These are phyloP conservation scores for Centropyge bicolor DNA, from an alignment of 2,797 vertebrate genomes.

Conservation along the genomic window DNA sequence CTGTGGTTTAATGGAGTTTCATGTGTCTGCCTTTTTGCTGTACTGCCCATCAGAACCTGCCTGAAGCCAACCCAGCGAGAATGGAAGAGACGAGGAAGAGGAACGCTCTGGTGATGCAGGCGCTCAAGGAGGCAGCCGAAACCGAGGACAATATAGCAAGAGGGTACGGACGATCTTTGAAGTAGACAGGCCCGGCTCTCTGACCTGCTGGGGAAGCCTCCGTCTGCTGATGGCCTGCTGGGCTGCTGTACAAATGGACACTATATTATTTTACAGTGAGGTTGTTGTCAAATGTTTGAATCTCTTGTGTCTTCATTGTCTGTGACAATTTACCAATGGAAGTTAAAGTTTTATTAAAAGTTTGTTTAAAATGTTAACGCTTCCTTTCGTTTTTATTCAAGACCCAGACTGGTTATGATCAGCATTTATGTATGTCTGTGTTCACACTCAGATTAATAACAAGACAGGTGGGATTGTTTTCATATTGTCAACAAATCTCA, in stretches of 20 bases:
- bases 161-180: slow-evolving; percentile 2
- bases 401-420: neutral
- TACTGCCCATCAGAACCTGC: slow-evolving; percentile 76
- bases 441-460: too few relatives aligned
- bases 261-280: neutral
- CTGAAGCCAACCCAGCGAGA: slow-evolving; percentile 64
- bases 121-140: slow-evolving; percentile 83
- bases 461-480: too few relatives aligned
- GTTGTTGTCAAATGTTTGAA: neutral
- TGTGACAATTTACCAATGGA: neutral
- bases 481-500: too few relatives aligned
- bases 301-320: neutral
- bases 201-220: neutral
- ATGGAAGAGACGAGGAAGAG: slow-evolving; percentile 76
- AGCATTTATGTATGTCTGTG: too few relatives aligned
- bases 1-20: too few relatives aligned
- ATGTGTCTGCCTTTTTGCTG: too few relatives aligned
- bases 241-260: slow-evolving; percentile 18
- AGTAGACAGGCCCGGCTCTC: too few relatives aligned
- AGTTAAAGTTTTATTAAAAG: slow-evolving; percentile 5
- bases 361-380: slow-evolving; percentile 39
- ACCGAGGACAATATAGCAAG: slow-evolving; percentile 82
- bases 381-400: neutral
- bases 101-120: slow-evolving; percentile 81
- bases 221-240: neutral